Evolutionary conservation across 2,888 invertebrate genomes (phyloP).

Genomic region (Campoplex capitator): DNA sequence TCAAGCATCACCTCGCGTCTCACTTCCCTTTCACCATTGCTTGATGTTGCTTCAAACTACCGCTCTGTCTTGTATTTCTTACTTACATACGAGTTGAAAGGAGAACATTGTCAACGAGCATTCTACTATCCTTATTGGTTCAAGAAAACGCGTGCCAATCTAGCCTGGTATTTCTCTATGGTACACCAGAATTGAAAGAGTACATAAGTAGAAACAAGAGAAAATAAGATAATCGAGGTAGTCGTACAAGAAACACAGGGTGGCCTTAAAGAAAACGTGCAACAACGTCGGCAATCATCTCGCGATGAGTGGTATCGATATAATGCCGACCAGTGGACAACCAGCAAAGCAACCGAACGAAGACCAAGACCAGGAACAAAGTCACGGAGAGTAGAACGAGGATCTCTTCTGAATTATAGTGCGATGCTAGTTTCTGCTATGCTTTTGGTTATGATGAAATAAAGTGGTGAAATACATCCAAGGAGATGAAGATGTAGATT

Average conservation of each 20-base stretch:
- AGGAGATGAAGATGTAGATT: conserved; percentile 50
- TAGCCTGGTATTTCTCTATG: conserved; percentile 49
- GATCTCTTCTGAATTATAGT: conserved; percentile 55
- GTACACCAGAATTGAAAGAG: conserved; percentile 13
- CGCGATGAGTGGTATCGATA: conserved; percentile 65
- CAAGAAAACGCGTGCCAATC: conserved; percentile 72
- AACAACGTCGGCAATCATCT: conserved; percentile 63
- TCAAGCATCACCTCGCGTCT: conserved; percentile 55
- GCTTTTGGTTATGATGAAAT: conserved; percentile 46
- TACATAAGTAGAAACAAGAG: conserved; percentile 2
- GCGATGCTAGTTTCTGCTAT: conserved; percentile 29
- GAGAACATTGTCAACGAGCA: conserved; percentile 1
- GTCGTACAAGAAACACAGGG: conserved; percentile 29
- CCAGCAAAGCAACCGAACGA: conserved; percentile 9
- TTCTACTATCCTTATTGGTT: neutral
- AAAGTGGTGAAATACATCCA: conserved; percentile 12
- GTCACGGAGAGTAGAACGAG: conserved; percentile 55
- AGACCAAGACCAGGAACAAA: conserved; percentile 32
- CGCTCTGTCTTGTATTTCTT: neutral
- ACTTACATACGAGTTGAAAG: conserved; percentile 44
- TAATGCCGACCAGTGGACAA: conserved; percentile 37
- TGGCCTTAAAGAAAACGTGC: conserved; percentile 54
- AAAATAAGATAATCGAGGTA: conserved; percentile 42
- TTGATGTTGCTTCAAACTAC: conserved; percentile 6
- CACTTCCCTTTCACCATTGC: conserved; percentile 48